A percentile compares a stretch with the other conserved stretches of the same genome.
phyloP scores from a whole-genome alignment of 2,797 vertebrate species.

The Manis pentadactyla region DNA sequence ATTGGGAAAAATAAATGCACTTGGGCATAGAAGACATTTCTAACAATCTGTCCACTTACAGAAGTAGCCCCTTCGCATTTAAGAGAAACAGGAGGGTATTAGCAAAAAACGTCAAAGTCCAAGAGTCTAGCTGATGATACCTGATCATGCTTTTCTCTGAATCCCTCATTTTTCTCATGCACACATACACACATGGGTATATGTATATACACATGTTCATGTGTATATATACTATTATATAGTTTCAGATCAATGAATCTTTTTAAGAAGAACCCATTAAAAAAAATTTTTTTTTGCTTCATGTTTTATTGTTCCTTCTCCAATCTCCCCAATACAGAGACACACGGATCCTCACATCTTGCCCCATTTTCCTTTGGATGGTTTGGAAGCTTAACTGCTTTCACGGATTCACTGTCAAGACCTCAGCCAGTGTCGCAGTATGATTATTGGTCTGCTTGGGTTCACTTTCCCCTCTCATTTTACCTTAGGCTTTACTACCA shows the following conservation, averaged over 20 bases:
- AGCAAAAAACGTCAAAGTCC: not conserved
- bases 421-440: not conserved
- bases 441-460: not conserved
- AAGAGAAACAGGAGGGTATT: not conserved
- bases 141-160: not conserved
- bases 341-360: fast-evolving
- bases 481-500: not conserved
- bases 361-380: not conserved
- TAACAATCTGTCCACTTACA: not conserved
- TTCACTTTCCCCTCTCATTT: not conserved
- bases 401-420: not conserved
- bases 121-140: not conserved
- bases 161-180: not conserved
- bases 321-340: not conserved
- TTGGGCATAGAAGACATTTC: not conserved
- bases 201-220: too few species aligned
- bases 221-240: not conserved
- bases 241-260: not conserved
- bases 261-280: not conserved
- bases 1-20: constrained; percentile 23
- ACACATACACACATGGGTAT: fast-evolving
- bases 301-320: not conserved
- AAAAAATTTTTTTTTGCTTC: not conserved
- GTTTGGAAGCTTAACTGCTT: not conserved
- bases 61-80: not conserved